Base-by-base conservation (phyloP, 1,140 invertebrate species). In the Ceratosolen solmsi region DNA sequence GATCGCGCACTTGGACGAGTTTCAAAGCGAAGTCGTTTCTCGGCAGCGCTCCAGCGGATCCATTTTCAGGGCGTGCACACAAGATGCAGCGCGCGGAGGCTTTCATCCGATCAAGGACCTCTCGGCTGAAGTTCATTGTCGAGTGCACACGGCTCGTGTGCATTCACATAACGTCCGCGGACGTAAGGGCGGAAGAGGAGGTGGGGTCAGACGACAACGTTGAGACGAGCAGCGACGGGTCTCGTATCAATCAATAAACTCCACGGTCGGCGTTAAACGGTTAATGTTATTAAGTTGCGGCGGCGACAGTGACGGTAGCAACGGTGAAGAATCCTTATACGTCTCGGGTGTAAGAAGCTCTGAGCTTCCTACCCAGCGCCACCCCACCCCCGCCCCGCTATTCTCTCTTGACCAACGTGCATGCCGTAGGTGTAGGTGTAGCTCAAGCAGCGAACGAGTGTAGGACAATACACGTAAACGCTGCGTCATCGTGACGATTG, bases 231-330 rank as follows among this genome's bases (percentile, higher is more conserved):
- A 22, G 51, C 38, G 22, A 38, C 22, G 38, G 46, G 68, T 13
- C 76, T 80, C 49, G 46, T 81, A 81, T 81, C 60, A 81, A 81
- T 81, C 79, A 54, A 81, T 81, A 81, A 65, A 38, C 72, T 56
- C n/a, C 79, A 81, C 30, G 79, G 71, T 9, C 79, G 60, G 27
- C 36, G 30, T 56, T 41, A 30, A 51, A 77, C 41, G 33, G 22
- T 58, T 80, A 80, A 80, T 74, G 46, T 65, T 27, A 75, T 80
- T 80, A 80, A 36, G 58, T 70, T 38, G 46, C 54, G 1, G 38
- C 56, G n/a, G 38, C n/a, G 36, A 36, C 51, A 15, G 51, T 20
- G n/a, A n/a, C 46, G 17, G 41, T 27, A 22, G 56, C 25, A 11
- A 46, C 63, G 41, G 36, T 17, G 56, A 17, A 33, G 71, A 80